Conservation (phyloP, 2,888 invertebrate genomes). For the Zele albiditarsus region DNA sequence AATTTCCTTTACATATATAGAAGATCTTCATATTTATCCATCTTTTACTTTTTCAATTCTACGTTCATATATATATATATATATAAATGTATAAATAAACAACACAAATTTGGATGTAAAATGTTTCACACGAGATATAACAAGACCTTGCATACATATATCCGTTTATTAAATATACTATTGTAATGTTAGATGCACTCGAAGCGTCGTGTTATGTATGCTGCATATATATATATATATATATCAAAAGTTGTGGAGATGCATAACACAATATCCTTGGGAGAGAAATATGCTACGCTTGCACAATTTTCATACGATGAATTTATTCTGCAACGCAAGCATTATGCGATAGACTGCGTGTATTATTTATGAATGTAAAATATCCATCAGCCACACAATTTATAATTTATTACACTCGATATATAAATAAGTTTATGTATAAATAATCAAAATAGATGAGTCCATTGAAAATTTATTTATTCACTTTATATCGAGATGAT, state of each 20-base stretch:
- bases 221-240: background rate
- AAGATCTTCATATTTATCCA: background rate
- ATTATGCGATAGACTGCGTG: constrained; percentile 22
- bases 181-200: constrained; percentile 50
- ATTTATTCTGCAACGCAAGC: constrained; percentile 17
- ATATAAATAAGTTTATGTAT: background rate
- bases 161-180: constrained; percentile 49
- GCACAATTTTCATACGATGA: constrained; percentile 16
- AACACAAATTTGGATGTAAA: constrained; percentile 15
- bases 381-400: background rate
- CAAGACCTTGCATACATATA: constrained; percentile 44
- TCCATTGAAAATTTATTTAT: background rate
- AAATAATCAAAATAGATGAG: background rate
- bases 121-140: constrained; percentile 42
- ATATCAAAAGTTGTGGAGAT: constrained; percentile 11
- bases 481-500: too few relatives aligned
- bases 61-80: background rate
- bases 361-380: constrained; percentile 14
- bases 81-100: background rate
- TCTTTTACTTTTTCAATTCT: background rate
- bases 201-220: constrained; percentile 24
- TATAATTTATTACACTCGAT: constrained; percentile 6
- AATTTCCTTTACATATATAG: background rate
- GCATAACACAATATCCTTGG: constrained; percentile 27
- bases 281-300: constrained; percentile 10